Conservation (phyloP, 2,113 vertebrate species). For the Silurus asotus region DNA sequence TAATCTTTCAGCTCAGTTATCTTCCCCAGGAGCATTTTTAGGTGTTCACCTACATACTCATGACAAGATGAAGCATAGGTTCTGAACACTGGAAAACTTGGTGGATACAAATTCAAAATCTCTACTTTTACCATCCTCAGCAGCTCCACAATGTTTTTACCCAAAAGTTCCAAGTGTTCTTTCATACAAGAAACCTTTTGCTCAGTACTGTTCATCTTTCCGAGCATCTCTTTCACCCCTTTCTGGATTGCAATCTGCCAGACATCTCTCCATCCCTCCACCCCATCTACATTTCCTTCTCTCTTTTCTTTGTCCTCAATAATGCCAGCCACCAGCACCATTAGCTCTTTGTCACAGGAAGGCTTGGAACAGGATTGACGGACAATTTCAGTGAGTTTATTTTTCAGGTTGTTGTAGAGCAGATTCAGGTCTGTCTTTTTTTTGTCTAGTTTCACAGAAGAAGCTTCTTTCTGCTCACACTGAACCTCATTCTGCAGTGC, state of each 20-base stretch:
- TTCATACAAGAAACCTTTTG: constrained; percentile 65
- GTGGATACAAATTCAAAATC: constrained; percentile 64
- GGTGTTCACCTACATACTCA: constrained; percentile 59
- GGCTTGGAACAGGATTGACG: constrained; percentile 61
- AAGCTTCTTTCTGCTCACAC: constrained; percentile 47
- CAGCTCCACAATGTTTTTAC: constrained; percentile 64
- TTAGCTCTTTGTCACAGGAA: constrained; percentile 59
- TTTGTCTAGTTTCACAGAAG: constrained; percentile 55
- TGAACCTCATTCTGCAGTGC: constrained; percentile 64
- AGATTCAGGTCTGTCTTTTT: constrained; percentile 71
- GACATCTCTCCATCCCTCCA: constrained; percentile 62
- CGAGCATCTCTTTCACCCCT: constrained; percentile 62
- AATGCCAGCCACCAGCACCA: constrained; percentile 60
- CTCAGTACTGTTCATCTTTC: constrained; percentile 54
- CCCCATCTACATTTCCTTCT: constrained; percentile 39
- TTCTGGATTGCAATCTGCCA: constrained; percentile 66
- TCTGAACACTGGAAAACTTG: constrained; percentile 71
- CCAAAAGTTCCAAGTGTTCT: constrained; percentile 69
- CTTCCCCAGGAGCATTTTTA: constrained; percentile 60
- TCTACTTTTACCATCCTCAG: constrained; percentile 65
- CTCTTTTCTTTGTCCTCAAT: constrained; percentile 72
- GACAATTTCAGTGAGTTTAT: constrained; percentile 63
- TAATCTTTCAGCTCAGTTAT: constrained; percentile 65
- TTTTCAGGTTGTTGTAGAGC: constrained; percentile 59
- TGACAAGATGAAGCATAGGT: constrained; percentile 68